phyloP scores from a whole-genome alignment of 2,888 invertebrate genomes.

The Lottia scabra region DNA sequence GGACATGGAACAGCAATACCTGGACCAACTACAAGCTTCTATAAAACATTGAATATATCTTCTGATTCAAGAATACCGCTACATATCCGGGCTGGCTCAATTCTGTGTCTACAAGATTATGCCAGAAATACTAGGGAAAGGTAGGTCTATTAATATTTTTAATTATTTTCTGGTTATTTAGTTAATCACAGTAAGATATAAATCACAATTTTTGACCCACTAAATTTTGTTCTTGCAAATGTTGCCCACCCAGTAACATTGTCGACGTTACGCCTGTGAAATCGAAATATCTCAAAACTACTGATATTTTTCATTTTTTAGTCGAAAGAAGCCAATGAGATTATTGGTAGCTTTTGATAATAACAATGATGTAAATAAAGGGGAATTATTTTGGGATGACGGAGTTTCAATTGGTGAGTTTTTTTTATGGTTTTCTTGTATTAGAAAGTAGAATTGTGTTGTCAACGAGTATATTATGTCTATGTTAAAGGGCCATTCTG shows the following conservation, averaged over 20 bases:
- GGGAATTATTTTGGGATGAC: slow-evolving; percentile 85
- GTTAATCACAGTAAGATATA: not conserved
- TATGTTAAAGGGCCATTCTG: no score
- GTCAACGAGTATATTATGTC: no score
- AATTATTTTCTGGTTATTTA: not conserved
- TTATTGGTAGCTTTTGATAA: slow-evolving; percentile 77
- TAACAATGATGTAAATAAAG: slow-evolving; percentile 72
- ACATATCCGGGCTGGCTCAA: not conserved
- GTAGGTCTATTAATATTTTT: no score
- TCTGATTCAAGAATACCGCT: not conserved
- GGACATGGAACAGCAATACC: no score
- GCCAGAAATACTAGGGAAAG: slow-evolving; percentile 31
- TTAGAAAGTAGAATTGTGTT: not conserved
- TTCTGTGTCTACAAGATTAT: not conserved
- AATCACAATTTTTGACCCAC: no score
- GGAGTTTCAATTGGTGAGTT: slow-evolving; percentile 79
- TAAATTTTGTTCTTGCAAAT: no score
- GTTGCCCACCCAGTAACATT: no score
- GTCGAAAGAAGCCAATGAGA: slow-evolving; percentile 77
- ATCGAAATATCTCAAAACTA: no score
- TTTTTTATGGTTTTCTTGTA: slow-evolving; percentile 59
- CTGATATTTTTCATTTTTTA: no score
- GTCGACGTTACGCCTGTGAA: no score
- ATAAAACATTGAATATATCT: not conserved
- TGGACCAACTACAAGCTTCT: no score